Base-by-base conservation (phyloP, 1,140 invertebrate genomes). In the Sycophaga agraensis region DNA sequence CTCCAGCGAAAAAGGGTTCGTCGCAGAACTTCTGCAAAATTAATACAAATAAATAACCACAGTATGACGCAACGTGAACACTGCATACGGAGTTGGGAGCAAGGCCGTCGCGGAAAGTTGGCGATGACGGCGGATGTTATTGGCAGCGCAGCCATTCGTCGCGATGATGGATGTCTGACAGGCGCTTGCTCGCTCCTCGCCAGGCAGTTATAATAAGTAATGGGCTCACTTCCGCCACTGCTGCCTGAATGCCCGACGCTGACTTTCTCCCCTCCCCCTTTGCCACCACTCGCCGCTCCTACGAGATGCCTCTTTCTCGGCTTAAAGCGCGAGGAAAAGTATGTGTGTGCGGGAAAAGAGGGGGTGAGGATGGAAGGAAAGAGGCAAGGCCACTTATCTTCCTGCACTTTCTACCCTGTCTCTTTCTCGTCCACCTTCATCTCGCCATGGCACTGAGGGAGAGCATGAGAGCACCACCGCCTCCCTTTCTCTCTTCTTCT, bases 171-270 rank as follows among this genome's bases (percentile, higher is more conserved):
- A 80, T 79, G 77, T 72, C 61, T 80, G 78, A 79, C 76, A 72
- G 73, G 74, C 76, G 70, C 65, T 74, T 66, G 75, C 70, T 66
- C 65, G 68, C 57, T 60, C 70, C 76, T 74, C 73, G 76, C 75
- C 73, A 74, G 72, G 77, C 77, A 79, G 77, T 79, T 79, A 79
- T 79, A 79, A 81, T 79, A 79, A 79, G 77, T 79, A 79, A 76
- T 74, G 74, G 74, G 69, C 70, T 74, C 69, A 69, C 74, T 76
- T 74, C 70, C 72, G 70, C 68, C 28, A n/a, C 39, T 17, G 70
- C 65, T 73, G 73, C 74, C 69, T 73, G 70, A 76, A 76, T 76
- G 75, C 74, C 66, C 72, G 67, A 73, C 71, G 73, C 16, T n/a
- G 42, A 17, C n/a, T 58, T 22, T 17, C 16, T 48, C 43, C 34